These are phyloP conservation scores for Dasysyrphus tricinctus DNA, from an alignment of 2,888 invertebrate species.

Conservation along the genomic window DNA sequence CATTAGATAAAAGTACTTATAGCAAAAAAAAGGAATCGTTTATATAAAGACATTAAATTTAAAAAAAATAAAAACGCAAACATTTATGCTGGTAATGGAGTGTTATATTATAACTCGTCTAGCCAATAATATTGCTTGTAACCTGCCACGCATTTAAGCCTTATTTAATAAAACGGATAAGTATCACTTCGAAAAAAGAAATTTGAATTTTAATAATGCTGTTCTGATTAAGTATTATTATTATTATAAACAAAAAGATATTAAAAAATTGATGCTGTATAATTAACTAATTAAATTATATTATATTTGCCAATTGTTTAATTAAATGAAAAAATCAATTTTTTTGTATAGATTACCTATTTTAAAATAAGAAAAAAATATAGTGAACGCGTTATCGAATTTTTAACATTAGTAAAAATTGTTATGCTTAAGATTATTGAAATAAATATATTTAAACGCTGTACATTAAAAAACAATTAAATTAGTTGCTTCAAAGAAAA, in stretches of 20 bases:
- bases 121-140: slow-evolving; percentile 71
- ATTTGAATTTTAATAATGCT: slow-evolving; percentile 31
- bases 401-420: slow-evolving; percentile 70
- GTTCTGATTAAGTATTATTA: slow-evolving; percentile 39
- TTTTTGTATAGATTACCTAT: slow-evolving; percentile 31
- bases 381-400: slow-evolving; percentile 73
- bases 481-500: slow-evolving; percentile 65
- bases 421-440: slow-evolving; percentile 66
- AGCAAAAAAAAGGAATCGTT: slow-evolving; percentile 34
- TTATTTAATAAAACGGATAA: slow-evolving; percentile 67
- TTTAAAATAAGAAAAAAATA: slow-evolving; percentile 18
- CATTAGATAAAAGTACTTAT: slow-evolving; percentile 26
- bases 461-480: slow-evolving; percentile 58
- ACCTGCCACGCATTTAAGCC: slow-evolving; percentile 74
- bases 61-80: slow-evolving; percentile 17
- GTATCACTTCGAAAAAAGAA: slow-evolving; percentile 65
- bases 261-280: slow-evolving; percentile 17
- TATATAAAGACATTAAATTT: background rate
- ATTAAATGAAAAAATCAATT: slow-evolving; percentile 1
- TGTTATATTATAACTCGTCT: slow-evolving; percentile 47
- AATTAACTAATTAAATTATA: slow-evolving; percentile 39
- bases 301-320: slow-evolving; percentile 66
- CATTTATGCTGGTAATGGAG: slow-evolving; percentile 56
- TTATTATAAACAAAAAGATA: slow-evolving; percentile 5
- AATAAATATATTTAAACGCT: slow-evolving; percentile 46